These are phyloP conservation scores for Callipepla californica DNA, from an alignment of 2,113 vertebrate genomes.

Conservation along the genomic window DNA sequence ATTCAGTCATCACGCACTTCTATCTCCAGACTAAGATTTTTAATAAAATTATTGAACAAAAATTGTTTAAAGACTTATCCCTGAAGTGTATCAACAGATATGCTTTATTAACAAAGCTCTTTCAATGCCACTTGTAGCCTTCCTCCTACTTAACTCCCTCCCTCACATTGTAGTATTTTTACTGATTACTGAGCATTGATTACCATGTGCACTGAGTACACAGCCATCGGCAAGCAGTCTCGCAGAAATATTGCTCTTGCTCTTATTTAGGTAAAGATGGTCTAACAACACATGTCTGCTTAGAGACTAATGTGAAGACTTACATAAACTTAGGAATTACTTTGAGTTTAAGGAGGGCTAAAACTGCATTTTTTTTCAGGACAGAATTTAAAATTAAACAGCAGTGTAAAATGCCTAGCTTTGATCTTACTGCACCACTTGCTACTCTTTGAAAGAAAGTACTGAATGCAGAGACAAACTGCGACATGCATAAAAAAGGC, in stretches of 20 bases:
- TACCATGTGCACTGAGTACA: neutral
- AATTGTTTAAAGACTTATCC: neutral
- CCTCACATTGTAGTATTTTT: neutral
- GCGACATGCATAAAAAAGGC: neutral
- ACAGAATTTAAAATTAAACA: neutral
- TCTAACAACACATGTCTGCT: neutral
- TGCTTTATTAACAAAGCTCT: accelerated
- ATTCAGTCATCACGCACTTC: neutral
- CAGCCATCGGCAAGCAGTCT: neutral
- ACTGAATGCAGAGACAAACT: neutral
- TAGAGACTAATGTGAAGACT: neutral
- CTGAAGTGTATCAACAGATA: neutral
- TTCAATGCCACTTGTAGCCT: neutral
- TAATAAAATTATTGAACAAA: neutral
- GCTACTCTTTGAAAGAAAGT: neutral
- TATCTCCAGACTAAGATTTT: neutral
- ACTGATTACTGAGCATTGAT: neutral
- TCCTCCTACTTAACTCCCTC: neutral
- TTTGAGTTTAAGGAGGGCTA: neutral
- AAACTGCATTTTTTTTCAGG: neutral
- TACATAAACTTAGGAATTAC: neutral
- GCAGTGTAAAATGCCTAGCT: neutral
- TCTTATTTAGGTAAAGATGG: neutral
- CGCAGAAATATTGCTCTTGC: neutral
- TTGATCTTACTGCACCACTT: neutral